Conservation (phyloP, 2,113 vertebrate species). For the Arenaria interpres region DNA sequence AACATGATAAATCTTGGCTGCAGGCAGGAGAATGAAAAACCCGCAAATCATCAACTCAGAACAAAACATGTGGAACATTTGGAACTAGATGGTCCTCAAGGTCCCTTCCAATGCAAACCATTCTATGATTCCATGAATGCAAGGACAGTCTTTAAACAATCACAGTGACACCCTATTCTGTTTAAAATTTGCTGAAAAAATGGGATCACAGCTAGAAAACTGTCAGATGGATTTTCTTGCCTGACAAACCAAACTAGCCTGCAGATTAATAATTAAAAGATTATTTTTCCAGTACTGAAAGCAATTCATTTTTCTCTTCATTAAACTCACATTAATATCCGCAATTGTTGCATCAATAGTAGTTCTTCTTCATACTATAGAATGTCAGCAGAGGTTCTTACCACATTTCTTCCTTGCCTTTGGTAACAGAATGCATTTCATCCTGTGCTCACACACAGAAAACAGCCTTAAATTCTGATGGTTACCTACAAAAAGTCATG, state of each 20-base stretch:
- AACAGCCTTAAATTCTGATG: neutral
- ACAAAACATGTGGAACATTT: neutral
- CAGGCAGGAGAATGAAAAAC: neutral
- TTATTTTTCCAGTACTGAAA: neutral
- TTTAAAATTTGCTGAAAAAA: neutral
- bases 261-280: neutral
- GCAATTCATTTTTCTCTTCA: neutral
- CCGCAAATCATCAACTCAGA: neutral
- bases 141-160: neutral
- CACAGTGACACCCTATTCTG: neutral
- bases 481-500: neutral
- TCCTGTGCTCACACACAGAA: neutral
- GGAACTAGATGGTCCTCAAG: no score
- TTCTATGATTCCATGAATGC: neutral
- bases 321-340: neutral
- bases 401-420: neutral
- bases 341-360: neutral
- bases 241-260: neutral
- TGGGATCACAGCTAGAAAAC: neutral
- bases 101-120: no score
- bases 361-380: neutral
- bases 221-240: neutral
- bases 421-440: neutral
- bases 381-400: neutral
- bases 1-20: neutral